Evolutionary conservation across 2,113 vertebrate species (phyloP).

Genomic region (Macrotus californicus): DNA sequence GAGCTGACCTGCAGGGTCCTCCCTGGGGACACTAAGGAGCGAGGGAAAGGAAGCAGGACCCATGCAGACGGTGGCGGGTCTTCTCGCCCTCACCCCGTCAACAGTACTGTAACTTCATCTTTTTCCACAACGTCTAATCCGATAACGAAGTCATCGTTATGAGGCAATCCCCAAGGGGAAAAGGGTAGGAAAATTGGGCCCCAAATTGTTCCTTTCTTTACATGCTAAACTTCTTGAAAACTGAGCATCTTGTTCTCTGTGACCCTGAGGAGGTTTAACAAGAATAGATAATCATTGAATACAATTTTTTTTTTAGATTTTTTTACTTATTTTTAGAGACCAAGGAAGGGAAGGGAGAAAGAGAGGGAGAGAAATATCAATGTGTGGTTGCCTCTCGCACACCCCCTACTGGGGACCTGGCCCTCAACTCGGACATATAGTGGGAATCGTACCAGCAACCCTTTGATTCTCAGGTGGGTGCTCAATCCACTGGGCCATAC

Average conservation of each 20-base stretch:
- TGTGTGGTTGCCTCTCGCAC: too few species aligned
- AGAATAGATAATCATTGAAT: neutral
- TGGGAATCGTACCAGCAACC: too few species aligned
- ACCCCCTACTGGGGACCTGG: too few species aligned
- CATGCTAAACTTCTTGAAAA: neutral
- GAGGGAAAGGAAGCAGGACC: neutral
- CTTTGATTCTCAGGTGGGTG: too few species aligned
- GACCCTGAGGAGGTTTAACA: neutral
- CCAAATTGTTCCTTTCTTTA: neutral
- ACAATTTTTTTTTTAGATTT: too few species aligned
- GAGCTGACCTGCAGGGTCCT: neutral
- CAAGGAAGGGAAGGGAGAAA: too few species aligned
- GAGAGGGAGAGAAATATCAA: too few species aligned
- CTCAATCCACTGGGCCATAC: too few species aligned
- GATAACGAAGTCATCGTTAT: neutral
- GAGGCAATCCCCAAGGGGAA: neutral
- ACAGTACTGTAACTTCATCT: neutral
- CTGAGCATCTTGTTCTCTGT: neutral
- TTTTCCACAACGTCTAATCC: neutral
- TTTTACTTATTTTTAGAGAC: too few species aligned
- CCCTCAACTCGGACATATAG: too few species aligned
- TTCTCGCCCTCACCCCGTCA: neutral
- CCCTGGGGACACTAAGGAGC: neutral
- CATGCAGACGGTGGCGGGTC: neutral
- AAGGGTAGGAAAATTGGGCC: neutral